phyloP scores from a whole-genome alignment of 2,797 vertebrate species.

The Margarornis squamiger region DNA sequence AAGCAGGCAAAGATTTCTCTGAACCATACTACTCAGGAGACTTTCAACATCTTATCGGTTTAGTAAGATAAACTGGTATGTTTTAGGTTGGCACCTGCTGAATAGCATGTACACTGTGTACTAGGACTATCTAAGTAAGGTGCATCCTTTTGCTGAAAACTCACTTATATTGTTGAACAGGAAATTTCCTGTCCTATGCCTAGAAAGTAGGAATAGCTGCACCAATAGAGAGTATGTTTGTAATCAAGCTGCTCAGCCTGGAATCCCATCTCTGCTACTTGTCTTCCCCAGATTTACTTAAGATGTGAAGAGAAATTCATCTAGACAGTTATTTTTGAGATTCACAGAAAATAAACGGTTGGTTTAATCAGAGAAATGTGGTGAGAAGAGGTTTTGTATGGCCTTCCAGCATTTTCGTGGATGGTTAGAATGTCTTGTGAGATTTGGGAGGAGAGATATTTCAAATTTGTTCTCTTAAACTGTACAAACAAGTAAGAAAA shows the following conservation, averaged over 20 bases:
- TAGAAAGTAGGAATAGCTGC: not conserved
- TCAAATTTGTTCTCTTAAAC: not conserved
- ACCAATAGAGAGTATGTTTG: not conserved
- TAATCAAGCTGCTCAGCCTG: not conserved
- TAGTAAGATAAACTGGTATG: not conserved
- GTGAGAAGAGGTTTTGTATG: not conserved
- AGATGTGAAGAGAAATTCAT: not conserved
- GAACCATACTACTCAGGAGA: not conserved
- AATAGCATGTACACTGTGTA: not conserved
- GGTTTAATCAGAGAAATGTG: not conserved
- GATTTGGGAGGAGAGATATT: not conserved
- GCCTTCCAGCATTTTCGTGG: not conserved
- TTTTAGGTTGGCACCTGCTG: constrained; percentile 14
- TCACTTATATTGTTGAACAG: not conserved
- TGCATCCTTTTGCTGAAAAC: not conserved
- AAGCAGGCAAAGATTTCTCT: not conserved
- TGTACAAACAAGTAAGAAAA: not conserved
- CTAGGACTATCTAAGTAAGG: not conserved
- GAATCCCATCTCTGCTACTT: not conserved
- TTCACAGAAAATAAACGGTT: not conserved
- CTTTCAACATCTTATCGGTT: not conserved
- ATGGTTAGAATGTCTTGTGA: not conserved
- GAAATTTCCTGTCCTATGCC: not conserved
- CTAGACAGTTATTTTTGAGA: not conserved
- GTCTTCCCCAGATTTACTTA: not conserved